phyloP scores from a whole-genome alignment of 2,797 vertebrate species.

The Typhlichthys eigenmanni region DNA sequence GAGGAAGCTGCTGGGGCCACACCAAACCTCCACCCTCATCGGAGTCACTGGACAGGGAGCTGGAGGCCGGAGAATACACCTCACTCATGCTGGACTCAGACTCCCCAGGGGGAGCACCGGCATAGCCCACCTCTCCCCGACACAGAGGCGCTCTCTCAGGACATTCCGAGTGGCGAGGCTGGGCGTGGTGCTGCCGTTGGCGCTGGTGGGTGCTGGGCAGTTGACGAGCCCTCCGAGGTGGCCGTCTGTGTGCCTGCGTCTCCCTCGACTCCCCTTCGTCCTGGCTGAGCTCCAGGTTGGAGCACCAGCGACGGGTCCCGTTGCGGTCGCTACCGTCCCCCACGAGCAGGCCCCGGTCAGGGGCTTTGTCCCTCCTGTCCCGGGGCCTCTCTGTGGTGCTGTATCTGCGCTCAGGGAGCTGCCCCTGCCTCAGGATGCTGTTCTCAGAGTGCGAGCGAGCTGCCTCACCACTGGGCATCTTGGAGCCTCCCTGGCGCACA shows the following conservation, averaged over 20 bases:
- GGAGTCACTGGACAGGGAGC: slow-evolving; percentile 85
- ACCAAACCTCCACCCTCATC: slow-evolving; percentile 89
- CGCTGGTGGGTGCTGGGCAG: slow-evolving; percentile 24
- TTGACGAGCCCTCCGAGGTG: slow-evolving; percentile 46
- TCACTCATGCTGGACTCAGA: slow-evolving; percentile 89
- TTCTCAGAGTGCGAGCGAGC: slow-evolving; percentile 85
- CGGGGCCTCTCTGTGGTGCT: slow-evolving; percentile 77
- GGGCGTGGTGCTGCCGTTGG: slow-evolving; percentile 46
- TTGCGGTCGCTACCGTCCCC: slow-evolving; percentile 37
- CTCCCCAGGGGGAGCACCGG: slow-evolving; percentile 59
- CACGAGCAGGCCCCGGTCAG: slow-evolving; percentile 54
- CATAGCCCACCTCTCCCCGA: slow-evolving; percentile 63
- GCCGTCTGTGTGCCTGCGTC: slow-evolving; percentile 42
- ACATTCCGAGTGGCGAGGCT: slow-evolving; percentile 59
- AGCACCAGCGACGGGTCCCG: slow-evolving; percentile 78
- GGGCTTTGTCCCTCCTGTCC: slow-evolving; percentile 35
- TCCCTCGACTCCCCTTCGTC: slow-evolving; percentile 70
- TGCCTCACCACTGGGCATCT: slow-evolving; percentile 75
- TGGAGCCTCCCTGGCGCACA: slow-evolving; percentile 53
- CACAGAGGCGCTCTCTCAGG: slow-evolving; percentile 66
- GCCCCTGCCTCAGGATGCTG: slow-evolving; percentile 77
- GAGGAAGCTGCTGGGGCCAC: slow-evolving; percentile 89
- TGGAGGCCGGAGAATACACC: slow-evolving; percentile 83
- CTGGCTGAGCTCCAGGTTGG: slow-evolving; percentile 86
- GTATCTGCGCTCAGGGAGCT: slow-evolving; percentile 74